Percentiles rank a stretch among this genome's conserved stretches.
These are phyloP conservation scores for Phalacrocorax aristotelis DNA, from an alignment of 2,113 vertebrate species.

Conservation along the genomic window DNA sequence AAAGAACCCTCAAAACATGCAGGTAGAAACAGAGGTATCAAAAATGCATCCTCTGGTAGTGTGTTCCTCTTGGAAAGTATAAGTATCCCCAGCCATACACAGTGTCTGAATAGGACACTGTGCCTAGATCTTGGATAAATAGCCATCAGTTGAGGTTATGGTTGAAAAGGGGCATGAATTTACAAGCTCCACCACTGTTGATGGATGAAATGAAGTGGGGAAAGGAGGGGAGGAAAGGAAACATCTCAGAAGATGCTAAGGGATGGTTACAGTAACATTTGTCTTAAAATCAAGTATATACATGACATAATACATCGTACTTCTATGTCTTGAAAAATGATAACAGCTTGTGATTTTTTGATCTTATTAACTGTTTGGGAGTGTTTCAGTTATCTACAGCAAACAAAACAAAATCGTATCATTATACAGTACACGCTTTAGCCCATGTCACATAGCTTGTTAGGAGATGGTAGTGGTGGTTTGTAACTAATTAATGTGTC, in stretches of 20 bases:
- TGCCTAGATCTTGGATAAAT: background rate
- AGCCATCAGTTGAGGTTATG: background rate
- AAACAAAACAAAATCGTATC: background rate
- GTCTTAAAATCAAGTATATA: background rate
- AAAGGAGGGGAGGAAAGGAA: background rate
- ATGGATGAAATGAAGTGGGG: background rate
- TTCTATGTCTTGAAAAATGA: background rate
- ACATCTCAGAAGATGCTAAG: background rate
- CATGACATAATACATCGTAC: background rate
- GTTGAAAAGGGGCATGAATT: background rate
- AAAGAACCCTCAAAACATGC: background rate
- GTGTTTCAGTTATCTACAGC: background rate
- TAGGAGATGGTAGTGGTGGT: background rate
- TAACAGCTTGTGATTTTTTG: background rate
- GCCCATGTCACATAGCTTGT: background rate
- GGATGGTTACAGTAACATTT: background rate
- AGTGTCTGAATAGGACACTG: background rate
- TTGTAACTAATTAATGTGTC: slow-evolving; percentile 45
- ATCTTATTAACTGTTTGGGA: background rate
- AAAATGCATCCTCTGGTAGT: background rate
- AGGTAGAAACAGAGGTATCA: background rate
- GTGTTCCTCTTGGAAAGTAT: background rate
- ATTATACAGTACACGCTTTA: background rate
- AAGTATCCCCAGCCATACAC: background rate
- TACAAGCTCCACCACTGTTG: background rate